These are phyloP conservation scores for Cerceris ruficornis DNA, from an alignment of 2,888 invertebrate species.

Conservation along the genomic window DNA sequence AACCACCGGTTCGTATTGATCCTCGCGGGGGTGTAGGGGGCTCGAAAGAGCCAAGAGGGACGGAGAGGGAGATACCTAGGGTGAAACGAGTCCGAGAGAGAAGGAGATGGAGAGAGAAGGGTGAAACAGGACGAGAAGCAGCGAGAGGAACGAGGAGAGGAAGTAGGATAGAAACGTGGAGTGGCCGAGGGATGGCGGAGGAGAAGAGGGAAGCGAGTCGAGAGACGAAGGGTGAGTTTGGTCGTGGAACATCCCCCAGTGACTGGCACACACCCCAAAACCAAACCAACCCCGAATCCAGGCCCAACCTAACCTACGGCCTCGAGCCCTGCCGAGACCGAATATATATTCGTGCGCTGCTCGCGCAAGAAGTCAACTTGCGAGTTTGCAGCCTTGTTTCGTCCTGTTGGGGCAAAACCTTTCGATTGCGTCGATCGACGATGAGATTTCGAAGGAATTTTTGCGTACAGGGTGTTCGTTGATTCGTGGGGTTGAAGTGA, in stretches of 20 bases:
- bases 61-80: conserved; percentile 42
- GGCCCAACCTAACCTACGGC: conserved; percentile 56
- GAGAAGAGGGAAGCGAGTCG: conserved; percentile 40
- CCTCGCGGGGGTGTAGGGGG: conserved; percentile 72
- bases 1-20: conserved; percentile 80
- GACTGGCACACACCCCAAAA: conserved; percentile 67
- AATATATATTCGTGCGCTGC: conserved; percentile 45
- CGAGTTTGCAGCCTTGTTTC: neutral
- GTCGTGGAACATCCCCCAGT: conserved; percentile 65
- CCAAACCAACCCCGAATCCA: conserved; percentile 55
- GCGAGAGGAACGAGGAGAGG: neutral
- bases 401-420: too few species aligned
- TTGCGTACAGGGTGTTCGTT: neutral
- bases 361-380: conserved; percentile 50
- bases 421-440: neutral
- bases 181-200: conserved; percentile 29
- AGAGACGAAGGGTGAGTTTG: conserved; percentile 53
- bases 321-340: conserved; percentile 17
- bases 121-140: conserved; percentile 20
- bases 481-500: too few species aligned
- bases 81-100: conserved; percentile 31
- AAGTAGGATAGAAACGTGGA: neutral
- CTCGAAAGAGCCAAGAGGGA: conserved; percentile 54
- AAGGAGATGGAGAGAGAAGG: conserved; percentile 36
- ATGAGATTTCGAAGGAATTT: neutral